phyloP scores from a whole-genome alignment of 2,888 invertebrate genomes.

The Chesias legatella region DNA sequence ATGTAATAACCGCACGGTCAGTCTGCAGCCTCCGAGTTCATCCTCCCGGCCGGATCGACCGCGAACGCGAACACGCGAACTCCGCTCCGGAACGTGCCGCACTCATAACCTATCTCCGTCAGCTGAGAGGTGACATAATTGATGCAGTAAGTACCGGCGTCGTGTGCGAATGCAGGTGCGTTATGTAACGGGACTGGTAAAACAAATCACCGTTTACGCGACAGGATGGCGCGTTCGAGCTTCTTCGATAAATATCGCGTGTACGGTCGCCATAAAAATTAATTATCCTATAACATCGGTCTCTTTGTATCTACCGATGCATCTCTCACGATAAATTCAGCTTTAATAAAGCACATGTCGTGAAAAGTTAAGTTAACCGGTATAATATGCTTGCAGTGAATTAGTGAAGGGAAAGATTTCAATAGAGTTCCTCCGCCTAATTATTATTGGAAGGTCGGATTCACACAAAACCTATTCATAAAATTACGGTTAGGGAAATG shows the following conservation, averaged over 20 bases:
- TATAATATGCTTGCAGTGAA: conserved; percentile 28
- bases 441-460: conserved; percentile 45
- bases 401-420: conserved; percentile 38
- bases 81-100: conserved; percentile 30
- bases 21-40: conserved; percentile 70
- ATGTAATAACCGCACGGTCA: conserved; percentile 78
- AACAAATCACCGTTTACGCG: conserved; percentile 23
- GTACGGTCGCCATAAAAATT: conserved; percentile 32
- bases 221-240: conserved; percentile 32
- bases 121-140: conserved; percentile 76
- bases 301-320: conserved; percentile 3
- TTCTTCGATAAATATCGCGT: conserved; percentile 34
- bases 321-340: conserved; percentile 8
- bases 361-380: conserved; percentile 13
- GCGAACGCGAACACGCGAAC: conserved; percentile 36
- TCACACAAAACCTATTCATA: conserved; percentile 45
- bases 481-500: conserved; percentile 35
- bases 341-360: conserved; percentile 5
- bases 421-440: conserved; percentile 45
- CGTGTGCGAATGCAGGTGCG: conserved; percentile 62
- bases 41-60: conserved; percentile 54
- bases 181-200: conserved; percentile 63
- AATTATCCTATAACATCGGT: conserved; percentile 24
- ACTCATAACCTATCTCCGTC: conserved; percentile 50
- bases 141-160: conserved; percentile 74